Evolutionary conservation across 64 coral and sea anemone genomes (phyloP).

Genomic region (Stichodactyla mertensii): DNA sequence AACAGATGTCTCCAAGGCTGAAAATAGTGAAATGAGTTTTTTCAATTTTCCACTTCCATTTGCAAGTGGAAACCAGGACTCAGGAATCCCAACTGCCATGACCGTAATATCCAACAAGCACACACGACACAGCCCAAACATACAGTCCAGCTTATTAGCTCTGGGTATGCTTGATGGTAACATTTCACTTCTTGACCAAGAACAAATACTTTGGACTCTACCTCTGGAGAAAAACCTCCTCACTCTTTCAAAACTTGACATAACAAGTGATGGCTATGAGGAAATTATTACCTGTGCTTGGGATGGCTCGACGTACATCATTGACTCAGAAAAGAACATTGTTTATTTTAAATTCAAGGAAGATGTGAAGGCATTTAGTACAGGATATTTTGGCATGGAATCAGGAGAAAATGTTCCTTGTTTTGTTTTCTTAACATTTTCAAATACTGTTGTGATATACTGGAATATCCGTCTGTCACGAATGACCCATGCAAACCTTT

Average conservation of each 20-base stretch:
- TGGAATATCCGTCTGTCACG: conserved; percentile 48
- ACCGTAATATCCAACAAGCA: conserved; percentile 24
- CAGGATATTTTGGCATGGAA: conserved; percentile 54
- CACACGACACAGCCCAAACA: background rate
- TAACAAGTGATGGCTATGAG: conserved; percentile 76
- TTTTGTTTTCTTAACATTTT: conserved; percentile 88
- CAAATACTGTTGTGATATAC: conserved; percentile 77
- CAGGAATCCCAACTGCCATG: conserved; percentile 43
- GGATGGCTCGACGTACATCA: conserved; percentile 77
- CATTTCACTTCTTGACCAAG: conserved; percentile 33
- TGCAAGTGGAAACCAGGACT: background rate
- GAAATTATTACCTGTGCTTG: conserved; percentile 74
- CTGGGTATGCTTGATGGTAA: conserved; percentile 72
- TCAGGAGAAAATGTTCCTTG: conserved; percentile 61
- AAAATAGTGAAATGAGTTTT: background rate
- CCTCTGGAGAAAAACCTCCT: conserved; percentile 60
- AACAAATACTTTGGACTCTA: conserved; percentile 60
- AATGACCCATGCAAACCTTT: conserved; percentile 57
- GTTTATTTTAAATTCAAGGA: conserved; percentile 85
- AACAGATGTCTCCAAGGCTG: background rate
- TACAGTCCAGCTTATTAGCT: conserved; percentile 30
- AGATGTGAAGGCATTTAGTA: conserved; percentile 81
- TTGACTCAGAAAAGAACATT: conserved; percentile 68
- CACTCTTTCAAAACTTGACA: conserved; percentile 75
- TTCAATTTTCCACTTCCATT: conserved; percentile 20